These are phyloP conservation scores for Sarcoramphus papa DNA, from an alignment of 2,797 vertebrate genomes.

Conservation along the genomic window DNA sequence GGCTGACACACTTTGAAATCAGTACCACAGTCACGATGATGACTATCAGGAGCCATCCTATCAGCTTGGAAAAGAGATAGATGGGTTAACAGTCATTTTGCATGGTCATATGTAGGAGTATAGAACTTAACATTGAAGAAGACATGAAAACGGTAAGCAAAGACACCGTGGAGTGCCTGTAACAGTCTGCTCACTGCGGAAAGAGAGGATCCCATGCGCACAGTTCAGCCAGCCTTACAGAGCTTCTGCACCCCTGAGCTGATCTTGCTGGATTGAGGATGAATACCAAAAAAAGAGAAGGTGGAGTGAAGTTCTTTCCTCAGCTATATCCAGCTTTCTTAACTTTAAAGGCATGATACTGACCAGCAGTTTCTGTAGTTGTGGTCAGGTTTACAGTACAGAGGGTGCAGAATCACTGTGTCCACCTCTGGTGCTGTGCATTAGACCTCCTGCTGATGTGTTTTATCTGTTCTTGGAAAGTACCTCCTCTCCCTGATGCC, in stretches of 20 bases:
- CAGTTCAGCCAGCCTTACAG: not conserved
- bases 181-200: not conserved
- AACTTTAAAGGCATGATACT: not conserved
- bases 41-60: constrained; percentile 79
- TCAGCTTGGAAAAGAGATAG: constrained; percentile 64
- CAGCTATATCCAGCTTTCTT: not conserved
- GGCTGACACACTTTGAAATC: constrained; percentile 20
- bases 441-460: not conserved
- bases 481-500: not conserved
- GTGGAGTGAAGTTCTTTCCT: not conserved
- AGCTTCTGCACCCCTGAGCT: not conserved
- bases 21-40: constrained; percentile 47
- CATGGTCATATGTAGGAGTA: no score
- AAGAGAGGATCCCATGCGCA: not conserved
- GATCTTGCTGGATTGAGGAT: not conserved
- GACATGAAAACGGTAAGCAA: not conserved
- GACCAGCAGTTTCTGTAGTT: not conserved
- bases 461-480: not conserved
- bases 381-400: not conserved
- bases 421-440: not conserved
- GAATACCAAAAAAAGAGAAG: not conserved
- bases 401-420: not conserved
- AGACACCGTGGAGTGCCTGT: not conserved
- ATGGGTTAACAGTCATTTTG: not conserved
- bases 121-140: not conserved